These are phyloP conservation scores for Falcunculus frontatus DNA, from an alignment of 2,113 vertebrate species.

Conservation along the genomic window DNA sequence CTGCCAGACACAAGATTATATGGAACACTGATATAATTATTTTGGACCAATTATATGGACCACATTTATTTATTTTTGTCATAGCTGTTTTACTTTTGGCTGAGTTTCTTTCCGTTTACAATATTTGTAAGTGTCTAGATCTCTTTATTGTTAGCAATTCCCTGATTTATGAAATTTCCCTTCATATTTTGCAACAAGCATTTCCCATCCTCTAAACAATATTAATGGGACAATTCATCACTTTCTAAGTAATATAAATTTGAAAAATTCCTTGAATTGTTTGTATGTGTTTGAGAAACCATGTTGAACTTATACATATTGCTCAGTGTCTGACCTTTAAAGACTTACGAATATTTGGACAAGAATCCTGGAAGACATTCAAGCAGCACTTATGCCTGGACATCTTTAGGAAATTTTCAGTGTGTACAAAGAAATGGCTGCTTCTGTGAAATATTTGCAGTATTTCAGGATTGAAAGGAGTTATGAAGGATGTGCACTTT, in stretches of 20 bases:
- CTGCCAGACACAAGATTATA: background rate
- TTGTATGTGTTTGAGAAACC: background rate
- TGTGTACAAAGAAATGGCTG: background rate
- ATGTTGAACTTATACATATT: background rate
- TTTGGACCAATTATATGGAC: background rate
- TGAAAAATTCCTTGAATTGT: background rate
- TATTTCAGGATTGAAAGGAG: background rate
- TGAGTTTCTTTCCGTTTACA: background rate
- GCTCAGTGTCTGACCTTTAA: slow-evolving; percentile 5
- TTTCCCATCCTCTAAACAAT: background rate
- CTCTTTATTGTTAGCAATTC: background rate
- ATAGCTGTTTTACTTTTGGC: background rate
- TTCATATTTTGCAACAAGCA: background rate
- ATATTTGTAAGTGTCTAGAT: background rate
- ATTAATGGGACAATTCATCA: background rate
- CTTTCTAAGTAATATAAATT: background rate
- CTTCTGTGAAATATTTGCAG: background rate
- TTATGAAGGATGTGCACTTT: background rate
- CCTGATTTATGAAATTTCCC: background rate
- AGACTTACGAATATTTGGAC: slow-evolving; percentile 16
- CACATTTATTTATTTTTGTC: background rate
- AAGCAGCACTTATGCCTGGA: background rate
- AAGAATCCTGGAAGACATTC: slow-evolving; percentile 1
- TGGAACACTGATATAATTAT: background rate
- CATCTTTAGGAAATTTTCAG: background rate